phyloP scores from a whole-genome alignment of 2,113 vertebrate genomes.

The Zosterops lateralis region DNA sequence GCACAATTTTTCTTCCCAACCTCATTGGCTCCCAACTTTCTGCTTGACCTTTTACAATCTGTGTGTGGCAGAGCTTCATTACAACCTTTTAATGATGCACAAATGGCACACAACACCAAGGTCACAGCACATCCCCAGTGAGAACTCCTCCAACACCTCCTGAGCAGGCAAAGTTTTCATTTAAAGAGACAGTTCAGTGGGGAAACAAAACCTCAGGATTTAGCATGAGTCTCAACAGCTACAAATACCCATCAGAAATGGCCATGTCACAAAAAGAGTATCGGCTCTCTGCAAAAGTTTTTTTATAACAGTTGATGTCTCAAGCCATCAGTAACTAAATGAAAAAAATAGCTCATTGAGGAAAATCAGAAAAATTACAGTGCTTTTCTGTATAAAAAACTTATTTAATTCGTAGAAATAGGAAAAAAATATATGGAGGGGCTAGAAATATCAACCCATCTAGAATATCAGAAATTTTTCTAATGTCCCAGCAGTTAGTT shows the following conservation, averaged over 20 bases:
- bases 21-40: conserved; percentile 81
- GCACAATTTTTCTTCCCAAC: conserved; percentile 80
- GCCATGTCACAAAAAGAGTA: background rate
- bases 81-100: conserved; percentile 83
- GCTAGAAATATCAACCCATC: background rate
- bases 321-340: background rate
- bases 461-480: background rate
- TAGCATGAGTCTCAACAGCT: background rate
- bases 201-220: background rate
- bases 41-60: conserved; percentile 85
- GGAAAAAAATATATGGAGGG: background rate
- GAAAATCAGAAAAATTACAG: background rate
- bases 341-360: background rate
- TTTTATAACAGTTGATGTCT: background rate
- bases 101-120: conserved; percentile 82
- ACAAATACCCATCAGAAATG: background rate
- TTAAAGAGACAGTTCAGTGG: conserved; percentile 41
- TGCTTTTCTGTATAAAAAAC: background rate
- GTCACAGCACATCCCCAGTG: conserved; percentile 69
- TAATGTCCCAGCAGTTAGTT: background rate
- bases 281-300: background rate
- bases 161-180: conserved; percentile 21
- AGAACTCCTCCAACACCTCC: conserved; percentile 66
- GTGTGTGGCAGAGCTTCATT: conserved; percentile 81
- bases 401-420: background rate